A percentile compares a stretch with the other conserved stretches of the same genome.
phyloP scores from a whole-genome alignment of 2,113 vertebrate genomes.

The Haplotaxodon microlepis region DNA sequence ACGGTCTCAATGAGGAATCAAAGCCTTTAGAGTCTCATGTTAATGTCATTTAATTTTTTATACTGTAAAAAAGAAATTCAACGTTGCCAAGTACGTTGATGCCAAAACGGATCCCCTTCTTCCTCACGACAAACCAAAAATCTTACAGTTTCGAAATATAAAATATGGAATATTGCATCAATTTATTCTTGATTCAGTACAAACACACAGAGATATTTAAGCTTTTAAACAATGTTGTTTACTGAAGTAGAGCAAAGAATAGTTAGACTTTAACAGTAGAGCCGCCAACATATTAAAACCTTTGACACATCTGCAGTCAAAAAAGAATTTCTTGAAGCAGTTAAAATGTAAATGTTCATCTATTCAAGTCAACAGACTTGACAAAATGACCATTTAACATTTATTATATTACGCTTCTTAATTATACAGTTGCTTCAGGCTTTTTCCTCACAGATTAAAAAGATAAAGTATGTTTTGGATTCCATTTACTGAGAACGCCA shows the following conservation, averaged over 20 bases:
- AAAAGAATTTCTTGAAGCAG: neutral
- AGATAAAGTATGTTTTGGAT: neutral
- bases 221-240: neutral
- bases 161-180: neutral
- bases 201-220: fast-evolving
- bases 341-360: neutral
- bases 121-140: neutral
- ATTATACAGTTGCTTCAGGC: neutral
- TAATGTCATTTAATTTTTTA: neutral
- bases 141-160: fast-evolving
- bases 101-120: fast-evolving
- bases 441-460: neutral
- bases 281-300: neutral
- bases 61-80: neutral
- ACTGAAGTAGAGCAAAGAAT: neutral
- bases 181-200: neutral
- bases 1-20: neutral
- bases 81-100: neutral
- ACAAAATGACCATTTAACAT: neutral
- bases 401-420: neutral
- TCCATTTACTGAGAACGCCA: neutral
- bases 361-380: neutral
- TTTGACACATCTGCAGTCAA: neutral
- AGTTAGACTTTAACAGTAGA: neutral
- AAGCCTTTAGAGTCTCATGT: neutral